Base-by-base conservation (phyloP, 2,797 vertebrate species). In the Antrozous pallidus region DNA sequence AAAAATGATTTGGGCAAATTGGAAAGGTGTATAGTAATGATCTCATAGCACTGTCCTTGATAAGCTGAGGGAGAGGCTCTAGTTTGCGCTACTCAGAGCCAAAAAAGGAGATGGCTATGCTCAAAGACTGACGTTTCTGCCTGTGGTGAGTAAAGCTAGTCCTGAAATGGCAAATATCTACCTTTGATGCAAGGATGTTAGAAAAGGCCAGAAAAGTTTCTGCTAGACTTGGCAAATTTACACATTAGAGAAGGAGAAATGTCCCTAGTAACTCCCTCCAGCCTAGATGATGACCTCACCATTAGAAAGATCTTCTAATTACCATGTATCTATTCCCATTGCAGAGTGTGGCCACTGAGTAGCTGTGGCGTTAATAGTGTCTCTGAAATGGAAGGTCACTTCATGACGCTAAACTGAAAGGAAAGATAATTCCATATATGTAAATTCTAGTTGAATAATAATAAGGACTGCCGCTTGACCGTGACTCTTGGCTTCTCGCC, bases 151-250 rank as follows among this genome's bases (percentile, higher is more conserved):
- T 54, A 73, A 47, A 20, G 40, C 31, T 12, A 63, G 38, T 54
- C 17, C 47, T 71, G 31, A 38, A 14, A 71, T 63, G 69, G 45
- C 26, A 54, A 71, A 10, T 26, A 47, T 61, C 40, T 77, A 63
- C 82, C 20, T 93, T 31, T 3, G 8, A 75, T 69, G 63, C 71
- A 61, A 77, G 38, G 47, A 14, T 81, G 9, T 51, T 85, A 71
- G 58, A 40, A 88, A 84, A 94, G 10, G 26, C 40, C 38, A 90
- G 58, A 38, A 84, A 88, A 56, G 8, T 47, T 83, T 95, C 88
- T 91, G 9, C 40, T 49, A 79, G 45, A 61, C 45, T 69, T 73
- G 54, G 51, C 42, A 90, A 93, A 84, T 69, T 49, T 79, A 88
- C 2, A 67, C 12, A 58, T 63, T 75, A 67, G 93, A 69, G 63